These are phyloP conservation scores for Cyanocitta stelleri DNA, from an alignment of 2,113 vertebrate species.

Conservation along the genomic window DNA sequence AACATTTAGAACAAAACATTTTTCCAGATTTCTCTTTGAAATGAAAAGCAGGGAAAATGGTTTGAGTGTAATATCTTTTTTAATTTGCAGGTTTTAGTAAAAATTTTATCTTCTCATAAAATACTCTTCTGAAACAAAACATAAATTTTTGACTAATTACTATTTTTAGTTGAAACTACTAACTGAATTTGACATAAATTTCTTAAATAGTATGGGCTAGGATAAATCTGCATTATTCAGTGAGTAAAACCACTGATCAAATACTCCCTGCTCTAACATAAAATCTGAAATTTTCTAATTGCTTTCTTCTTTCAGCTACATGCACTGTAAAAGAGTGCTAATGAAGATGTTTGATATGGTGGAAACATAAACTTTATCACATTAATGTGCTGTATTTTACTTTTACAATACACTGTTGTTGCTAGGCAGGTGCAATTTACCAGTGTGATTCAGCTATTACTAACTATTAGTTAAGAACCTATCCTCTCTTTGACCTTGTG, in stretches of 20 bases:
- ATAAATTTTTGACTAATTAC: not conserved
- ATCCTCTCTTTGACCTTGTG: not conserved
- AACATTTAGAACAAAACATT: not conserved
- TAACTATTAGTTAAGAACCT: not conserved
- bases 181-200: not conserved
- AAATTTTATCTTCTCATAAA: not conserved
- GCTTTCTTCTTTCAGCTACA: not conserved
- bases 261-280: not conserved
- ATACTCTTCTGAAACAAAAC: not conserved
- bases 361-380: conserved; percentile 8
- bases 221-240: conserved; percentile 1
- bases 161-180: not conserved
- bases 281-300: conserved; percentile 23
- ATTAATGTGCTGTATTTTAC: conserved; percentile 19
- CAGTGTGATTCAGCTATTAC: not conserved
- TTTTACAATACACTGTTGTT: not conserved
- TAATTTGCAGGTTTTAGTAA: not conserved
- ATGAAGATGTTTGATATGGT: not conserved
- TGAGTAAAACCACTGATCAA: not conserved
- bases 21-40: not conserved
- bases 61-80: not conserved
- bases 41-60: not conserved
- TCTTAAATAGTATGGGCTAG: not conserved
- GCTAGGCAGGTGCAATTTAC: not conserved
- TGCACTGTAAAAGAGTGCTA: not conserved